Evolutionary conservation across 2,113 vertebrate species (phyloP).

Genomic region (rabbit (Oryctolagus cuniculus)): mOryCun1.1 NC_091432.1:209302001-209302500

Average conservation of each 20-base stretch:
- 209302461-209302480: too few species aligned
- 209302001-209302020: neutral
- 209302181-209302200: neutral
- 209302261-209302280: neutral
- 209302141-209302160: neutral
- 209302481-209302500: too few species aligned
- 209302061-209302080: neutral
- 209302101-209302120: neutral
- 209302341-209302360: neutral
- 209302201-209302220: conserved; percentile 7
- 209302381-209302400: neutral
- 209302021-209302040: neutral
- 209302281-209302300: neutral
- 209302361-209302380: neutral
- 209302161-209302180: neutral
- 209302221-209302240: neutral
- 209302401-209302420: too few species aligned
- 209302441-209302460: too few species aligned
- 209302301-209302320: neutral
- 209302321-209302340: neutral
- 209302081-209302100: neutral
- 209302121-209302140: neutral
- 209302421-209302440: too few species aligned
- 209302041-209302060: neutral
- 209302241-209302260: neutral